These are phyloP conservation scores for Trichosurus vulpecula DNA, from an alignment of 2,797 vertebrate species.

Conservation along the genomic window DNA sequence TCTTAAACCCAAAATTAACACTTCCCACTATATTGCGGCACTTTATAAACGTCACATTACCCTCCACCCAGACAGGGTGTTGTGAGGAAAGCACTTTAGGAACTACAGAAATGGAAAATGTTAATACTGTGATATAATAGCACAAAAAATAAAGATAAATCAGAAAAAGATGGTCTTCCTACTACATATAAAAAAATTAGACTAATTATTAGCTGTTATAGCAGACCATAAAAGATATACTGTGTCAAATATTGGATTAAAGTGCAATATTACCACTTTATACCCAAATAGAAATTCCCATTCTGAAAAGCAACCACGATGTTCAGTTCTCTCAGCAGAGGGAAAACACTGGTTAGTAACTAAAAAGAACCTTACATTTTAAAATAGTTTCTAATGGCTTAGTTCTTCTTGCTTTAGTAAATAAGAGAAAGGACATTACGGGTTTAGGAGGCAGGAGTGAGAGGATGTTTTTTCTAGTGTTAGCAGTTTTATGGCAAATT, in stretches of 20 bases:
- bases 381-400: slow-evolving; percentile 49
- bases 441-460: not conserved
- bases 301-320: not conserved
- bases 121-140: not conserved
- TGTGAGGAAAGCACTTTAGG: not conserved
- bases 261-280: not conserved
- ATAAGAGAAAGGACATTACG: slow-evolving; percentile 47
- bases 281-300: not conserved
- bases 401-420: slow-evolving; percentile 50
- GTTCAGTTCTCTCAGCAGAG: not conserved
- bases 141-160: not conserved
- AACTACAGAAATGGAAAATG: not conserved
- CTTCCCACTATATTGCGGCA: not conserved
- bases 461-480: slow-evolving; percentile 45
- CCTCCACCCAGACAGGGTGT: not conserved
- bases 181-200: not conserved
- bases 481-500: slow-evolving; percentile 55
- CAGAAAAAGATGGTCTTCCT: not conserved
- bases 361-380: slow-evolving; percentile 53
- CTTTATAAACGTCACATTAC: not conserved
- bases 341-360: not conserved
- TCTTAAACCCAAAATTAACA: not conserved
- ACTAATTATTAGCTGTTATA: not conserved
- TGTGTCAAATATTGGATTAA: not conserved
- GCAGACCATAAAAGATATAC: not conserved